These are phyloP conservation scores for Eledona agricola DNA, from an alignment of 2,888 invertebrate species.

Conservation along the genomic window DNA sequence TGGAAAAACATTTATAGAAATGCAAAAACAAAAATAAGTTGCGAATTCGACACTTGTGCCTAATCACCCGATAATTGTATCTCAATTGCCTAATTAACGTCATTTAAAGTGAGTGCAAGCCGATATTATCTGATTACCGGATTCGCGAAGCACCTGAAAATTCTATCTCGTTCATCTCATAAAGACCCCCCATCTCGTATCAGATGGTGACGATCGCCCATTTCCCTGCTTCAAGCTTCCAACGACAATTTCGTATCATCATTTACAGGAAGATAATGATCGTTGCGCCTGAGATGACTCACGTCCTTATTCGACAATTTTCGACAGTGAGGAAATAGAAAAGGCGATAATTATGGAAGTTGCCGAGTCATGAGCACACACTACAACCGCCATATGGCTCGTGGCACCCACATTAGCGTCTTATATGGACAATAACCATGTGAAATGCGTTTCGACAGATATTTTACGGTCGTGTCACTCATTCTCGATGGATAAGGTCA, in stretches of 20 bases:
- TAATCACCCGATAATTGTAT: too few relatives aligned
- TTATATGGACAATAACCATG: constrained; percentile 19
- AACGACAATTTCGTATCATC: constrained; percentile 24
- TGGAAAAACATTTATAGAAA: too few relatives aligned
- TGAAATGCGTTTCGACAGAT: constrained; percentile 8
- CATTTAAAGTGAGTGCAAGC: too few relatives aligned
- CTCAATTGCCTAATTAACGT: too few relatives aligned
- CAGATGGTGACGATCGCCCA: constrained; percentile 18
- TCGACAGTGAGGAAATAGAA: constrained; percentile 2
- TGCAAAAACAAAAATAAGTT: too few relatives aligned
- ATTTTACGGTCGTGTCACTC: constrained; percentile 12
- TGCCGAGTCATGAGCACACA: constrained; percentile 18
- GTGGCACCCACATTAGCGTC: constrained; percentile 25
- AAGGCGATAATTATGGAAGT: constrained; percentile 5
- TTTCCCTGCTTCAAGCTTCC: constrained; percentile 18
- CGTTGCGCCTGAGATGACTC: constrained; percentile 12
- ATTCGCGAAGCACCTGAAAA: too few relatives aligned
- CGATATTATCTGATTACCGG: too few relatives aligned
- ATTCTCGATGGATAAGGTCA: constrained; percentile 9
- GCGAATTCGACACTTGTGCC: too few relatives aligned
- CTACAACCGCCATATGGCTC: constrained; percentile 21
- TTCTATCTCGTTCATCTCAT: constrained; percentile 21
- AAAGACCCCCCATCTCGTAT: constrained; percentile 28
- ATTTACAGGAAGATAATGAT: constrained; percentile 20
- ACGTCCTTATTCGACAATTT: constrained; percentile 5